Percentiles rank a stretch among this genome's conserved stretches.
These are phyloP conservation scores for Pangasianodon gigas DNA, from an alignment of 2,113 vertebrate species.

Conservation along the genomic window DNA sequence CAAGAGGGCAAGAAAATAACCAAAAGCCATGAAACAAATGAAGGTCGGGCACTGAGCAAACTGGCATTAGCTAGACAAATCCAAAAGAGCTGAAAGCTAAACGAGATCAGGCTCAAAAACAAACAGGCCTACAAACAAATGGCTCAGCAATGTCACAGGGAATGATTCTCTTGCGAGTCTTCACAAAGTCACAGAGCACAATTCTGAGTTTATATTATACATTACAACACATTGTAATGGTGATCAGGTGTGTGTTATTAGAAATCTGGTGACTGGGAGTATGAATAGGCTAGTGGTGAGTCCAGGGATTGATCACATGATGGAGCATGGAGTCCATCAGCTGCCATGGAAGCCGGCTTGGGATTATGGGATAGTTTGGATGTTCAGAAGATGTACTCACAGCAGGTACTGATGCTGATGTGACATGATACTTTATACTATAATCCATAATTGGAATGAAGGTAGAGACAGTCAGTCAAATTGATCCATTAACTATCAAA, in stretches of 20 bases:
- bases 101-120: not conserved
- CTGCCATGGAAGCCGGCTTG: not conserved
- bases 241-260: not conserved
- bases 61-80: not conserved
- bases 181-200: not conserved
- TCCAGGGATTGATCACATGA: not conserved
- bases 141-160: not conserved
- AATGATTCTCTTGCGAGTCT: not conserved
- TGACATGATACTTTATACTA: not conserved
- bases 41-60: not conserved
- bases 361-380: not conserved
- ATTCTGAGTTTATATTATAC: not conserved
- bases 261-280: not conserved
- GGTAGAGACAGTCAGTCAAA: not conserved
- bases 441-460: not conserved
- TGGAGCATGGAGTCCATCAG: not conserved
- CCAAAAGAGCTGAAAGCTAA: not conserved
- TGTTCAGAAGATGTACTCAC: not conserved
- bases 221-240: not conserved
- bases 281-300: not conserved
- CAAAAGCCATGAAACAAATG: not conserved
- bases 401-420: not conserved
- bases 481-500: not conserved
- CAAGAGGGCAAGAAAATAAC: not conserved
- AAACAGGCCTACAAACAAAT: not conserved